Evolutionary conservation across 1,140 invertebrate species (phyloP), one percentile per base, ranked within the genome.

Genomic region (Formica selysi): DNA sequence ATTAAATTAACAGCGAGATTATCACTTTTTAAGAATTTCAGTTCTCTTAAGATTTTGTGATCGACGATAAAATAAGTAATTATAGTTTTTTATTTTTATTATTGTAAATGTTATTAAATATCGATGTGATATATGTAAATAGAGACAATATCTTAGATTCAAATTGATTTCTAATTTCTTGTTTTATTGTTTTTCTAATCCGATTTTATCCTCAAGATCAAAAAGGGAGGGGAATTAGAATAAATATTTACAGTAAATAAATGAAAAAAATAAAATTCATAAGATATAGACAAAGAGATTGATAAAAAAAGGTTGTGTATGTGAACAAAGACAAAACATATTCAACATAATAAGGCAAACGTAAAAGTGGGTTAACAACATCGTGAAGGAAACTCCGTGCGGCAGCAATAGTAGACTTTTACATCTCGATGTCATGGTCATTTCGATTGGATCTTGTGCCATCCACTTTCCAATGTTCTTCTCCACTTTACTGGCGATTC

Each of bases 401-500:
- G 38, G 8, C 11, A 7, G 7, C 38, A 87, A 87, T 83, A 70
- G 62, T 90, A 87, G 89, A 90, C 89, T 87, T 90, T 90, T 85
- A 76, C 62, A 88, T 89, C 88, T 89, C 86, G 91, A 92, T 92
- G 91, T 92, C 92, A 92, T 78, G 89, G 92, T 88, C 89, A 88
- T 89, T 90, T 90, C 86, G 78, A 87, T 73, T 74, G 86, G 71
- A 91, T 90, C 86, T 88, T 70, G 67, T 70, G 67, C 29, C 85
- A 73, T 83, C 41, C 57, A 80, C 88, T 92, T 91, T 92, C 89
- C 84, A 91, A 79, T 85, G 62, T 41, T 83, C 81, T 78, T 88
- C 85, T 73, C 86, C 13, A 61, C 13, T 26, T 62, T 22, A 64
- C 32, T 81, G 86, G 73, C 76, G 61, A 92, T 86, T 83, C 71